Evolutionary conservation across 2,888 invertebrate genomes (phyloP), one percentile per base, ranked within the genome.

Genomic region (Ennomos erosarius): DNA sequence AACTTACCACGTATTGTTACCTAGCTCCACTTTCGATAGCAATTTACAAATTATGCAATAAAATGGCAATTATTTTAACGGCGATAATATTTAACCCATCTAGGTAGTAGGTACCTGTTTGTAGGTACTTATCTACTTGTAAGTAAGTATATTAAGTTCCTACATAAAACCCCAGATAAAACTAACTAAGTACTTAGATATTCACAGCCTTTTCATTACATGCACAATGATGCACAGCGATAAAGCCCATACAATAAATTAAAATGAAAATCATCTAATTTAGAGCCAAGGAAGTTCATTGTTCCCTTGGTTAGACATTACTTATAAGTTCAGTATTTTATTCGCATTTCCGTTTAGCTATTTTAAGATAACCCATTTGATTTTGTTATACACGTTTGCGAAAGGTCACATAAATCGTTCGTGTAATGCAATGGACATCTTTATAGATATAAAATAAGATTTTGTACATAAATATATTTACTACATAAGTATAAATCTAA

Each of bases 41-140:
- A 55, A 55, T 63, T 45, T 46, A 54, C 55, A 53, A 61, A 64
- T 64, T 64, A 64, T 59, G 59, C 55, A 60, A 60, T 55, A 60
- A 60, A 43, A 60, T 42, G 59, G 43, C 59, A 60, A 51, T 55
- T 55, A 60, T 60, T 10, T 43, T 50, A 59, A 55, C 42, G 53
- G 44, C 54, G 40, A n/a, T 52, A 39, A 33, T 53, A 26, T 38
- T 55, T 38, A 11, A 33, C 6, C 26, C 26, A 26, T n/a, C 1
- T 44, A 11, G n/a, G 10, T 10, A 34, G n/a, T n/a, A n/a, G n/a
- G n/a, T n/a, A n/a, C n/a, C n/a, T n/a, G n/a, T 11, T 8, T 38
- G 10, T 38, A 38, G n/a, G n/a, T 8, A 38, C 38, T 38, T 38
- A n/a, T 4, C 3, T 38, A 38, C n/a, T n/a, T n/a, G n/a, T n/a